phyloP scores from a whole-genome alignment of 2,113 vertebrate species.

The Pedionomus torquatus region DNA sequence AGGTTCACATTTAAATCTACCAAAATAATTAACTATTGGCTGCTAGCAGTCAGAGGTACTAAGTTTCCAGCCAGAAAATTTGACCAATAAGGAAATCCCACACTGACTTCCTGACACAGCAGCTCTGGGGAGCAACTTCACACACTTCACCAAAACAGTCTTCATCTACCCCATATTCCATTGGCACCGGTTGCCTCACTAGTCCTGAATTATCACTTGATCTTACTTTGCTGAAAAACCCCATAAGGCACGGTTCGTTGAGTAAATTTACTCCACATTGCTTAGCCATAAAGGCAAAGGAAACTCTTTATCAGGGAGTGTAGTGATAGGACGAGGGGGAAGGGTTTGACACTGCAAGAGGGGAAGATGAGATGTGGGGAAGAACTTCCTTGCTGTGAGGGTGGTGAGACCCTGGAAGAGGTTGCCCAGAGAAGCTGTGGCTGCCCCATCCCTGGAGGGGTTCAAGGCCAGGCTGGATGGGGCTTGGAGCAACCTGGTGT shows the following conservation, averaged over 20 bases:
- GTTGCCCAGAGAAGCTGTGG: no score
- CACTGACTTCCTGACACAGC: background rate
- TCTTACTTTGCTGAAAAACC: background rate
- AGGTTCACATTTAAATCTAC: background rate
- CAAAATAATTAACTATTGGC: background rate
- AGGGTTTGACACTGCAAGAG: no score
- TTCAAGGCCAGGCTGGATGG: no score
- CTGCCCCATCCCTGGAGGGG: no score
- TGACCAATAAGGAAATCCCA: background rate
- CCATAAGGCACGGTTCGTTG: background rate
- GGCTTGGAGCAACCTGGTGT: no score
- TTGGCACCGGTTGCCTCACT: background rate
- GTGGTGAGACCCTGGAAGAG: no score
- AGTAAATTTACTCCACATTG: background rate
- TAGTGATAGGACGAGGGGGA: no score
- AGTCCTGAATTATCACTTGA: background rate
- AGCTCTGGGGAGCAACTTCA: background rate
- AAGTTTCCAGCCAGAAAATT: background rate
- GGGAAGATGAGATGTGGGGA: no score
- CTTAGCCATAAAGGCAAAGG: background rate
- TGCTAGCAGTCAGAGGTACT: background rate
- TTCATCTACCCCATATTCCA: background rate
- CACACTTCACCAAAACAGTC: background rate
- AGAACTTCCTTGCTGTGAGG: no score
- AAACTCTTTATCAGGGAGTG: background rate